Conservation (phyloP, 2,888 invertebrate species). For the Apamea monoglypha region DNA sequence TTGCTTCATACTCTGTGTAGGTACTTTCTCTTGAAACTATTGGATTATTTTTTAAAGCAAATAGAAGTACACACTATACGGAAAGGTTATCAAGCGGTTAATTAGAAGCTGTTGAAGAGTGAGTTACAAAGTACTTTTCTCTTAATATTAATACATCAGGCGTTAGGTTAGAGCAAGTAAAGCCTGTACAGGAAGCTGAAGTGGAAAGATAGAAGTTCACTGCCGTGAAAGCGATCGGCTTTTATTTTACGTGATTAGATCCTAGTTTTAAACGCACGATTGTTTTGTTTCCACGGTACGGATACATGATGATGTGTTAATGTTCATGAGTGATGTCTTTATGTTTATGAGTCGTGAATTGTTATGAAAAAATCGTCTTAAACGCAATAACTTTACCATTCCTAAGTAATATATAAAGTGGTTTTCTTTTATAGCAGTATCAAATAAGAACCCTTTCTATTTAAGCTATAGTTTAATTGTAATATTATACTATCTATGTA, state of each 20-base stretch:
- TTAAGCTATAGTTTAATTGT: constrained; percentile 53
- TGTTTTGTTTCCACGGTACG: constrained; percentile 52
- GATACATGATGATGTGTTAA: constrained; percentile 72
- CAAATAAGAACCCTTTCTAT: constrained; percentile 55
- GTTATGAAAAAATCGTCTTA: constrained; percentile 58
- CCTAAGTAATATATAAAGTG: constrained; percentile 45
- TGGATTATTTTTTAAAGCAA: constrained; percentile 62
- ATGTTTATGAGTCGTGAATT: constrained; percentile 70
- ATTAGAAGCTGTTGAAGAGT: constrained; percentile 68
- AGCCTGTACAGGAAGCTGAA: constrained; percentile 81
- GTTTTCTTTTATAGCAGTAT: constrained; percentile 40
- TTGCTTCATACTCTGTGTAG: constrained; percentile 57
- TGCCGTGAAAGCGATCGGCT: constrained; percentile 79
- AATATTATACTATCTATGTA: constrained; percentile 51
- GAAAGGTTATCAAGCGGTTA: constrained; percentile 68
- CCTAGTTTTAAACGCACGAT: constrained; percentile 60
- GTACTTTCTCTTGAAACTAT: constrained; percentile 58
- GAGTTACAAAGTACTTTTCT: constrained; percentile 56
- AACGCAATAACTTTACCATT: constrained; percentile 60
- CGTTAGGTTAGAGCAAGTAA: constrained; percentile 79
- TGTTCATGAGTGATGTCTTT: constrained; percentile 72
- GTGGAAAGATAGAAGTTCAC: constrained; percentile 79
- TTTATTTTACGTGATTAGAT: constrained; percentile 43
- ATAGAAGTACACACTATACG: constrained; percentile 60
- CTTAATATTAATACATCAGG: constrained; percentile 59